phyloP scores from a whole-genome alignment of 37 sponge, comb jelly and placozoan genomes.

The Mnemiopsis leidyi region DNA sequence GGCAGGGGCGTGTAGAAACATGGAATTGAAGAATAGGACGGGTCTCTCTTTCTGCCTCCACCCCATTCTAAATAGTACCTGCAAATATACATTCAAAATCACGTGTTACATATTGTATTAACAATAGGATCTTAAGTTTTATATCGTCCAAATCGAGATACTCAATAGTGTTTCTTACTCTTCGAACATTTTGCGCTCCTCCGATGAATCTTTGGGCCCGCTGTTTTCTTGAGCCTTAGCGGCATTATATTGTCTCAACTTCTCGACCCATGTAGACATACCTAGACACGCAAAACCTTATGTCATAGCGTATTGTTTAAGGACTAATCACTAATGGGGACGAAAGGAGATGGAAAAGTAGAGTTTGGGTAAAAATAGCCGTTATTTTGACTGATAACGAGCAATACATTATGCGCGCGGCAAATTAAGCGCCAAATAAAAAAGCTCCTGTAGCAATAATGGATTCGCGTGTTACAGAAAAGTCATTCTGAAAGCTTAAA shows the following conservation, averaged over 20 bases:
- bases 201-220: slow-evolving; percentile 4
- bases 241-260: slow-evolving; percentile 31
- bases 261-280: slow-evolving; percentile 55
- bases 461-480: neutral
- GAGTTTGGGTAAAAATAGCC: slow-evolving; percentile 32
- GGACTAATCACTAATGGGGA: too few relatives aligned
- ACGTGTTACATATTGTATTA: neutral
- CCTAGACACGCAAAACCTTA: neutral
- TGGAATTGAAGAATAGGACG: slow-evolving; percentile 22
- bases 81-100: neutral
- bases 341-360: too few relatives aligned
- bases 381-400: slow-evolving; percentile 3
- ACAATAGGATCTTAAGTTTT: too few relatives aligned
- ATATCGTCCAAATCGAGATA: too few relatives aligned
- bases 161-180: neutral
- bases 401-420: neutral
- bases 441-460: neutral
- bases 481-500: neutral
- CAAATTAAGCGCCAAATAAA: neutral
- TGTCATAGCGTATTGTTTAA: too few relatives aligned
- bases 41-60: slow-evolving; percentile 57
- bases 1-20: slow-evolving; percentile 73
- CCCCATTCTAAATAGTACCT: slow-evolving; percentile 50
- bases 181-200: slow-evolving; percentile 62
- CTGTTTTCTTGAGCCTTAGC: neutral